Conservation (phyloP, 2,113 vertebrate genomes). For the Paramisgurnus dabryanus region DNA sequence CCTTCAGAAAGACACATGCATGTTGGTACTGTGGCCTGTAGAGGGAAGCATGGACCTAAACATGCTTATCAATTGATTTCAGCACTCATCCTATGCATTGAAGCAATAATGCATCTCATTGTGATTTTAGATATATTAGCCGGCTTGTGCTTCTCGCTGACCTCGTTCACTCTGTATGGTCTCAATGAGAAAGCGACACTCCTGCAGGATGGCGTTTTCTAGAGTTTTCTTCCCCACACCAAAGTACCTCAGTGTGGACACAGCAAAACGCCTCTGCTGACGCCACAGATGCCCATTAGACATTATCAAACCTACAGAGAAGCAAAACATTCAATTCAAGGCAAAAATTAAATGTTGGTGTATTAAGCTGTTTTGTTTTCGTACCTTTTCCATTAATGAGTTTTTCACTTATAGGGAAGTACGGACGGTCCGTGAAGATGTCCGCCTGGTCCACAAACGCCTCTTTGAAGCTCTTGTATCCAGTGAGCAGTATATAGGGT, state of each 20-base stretch:
- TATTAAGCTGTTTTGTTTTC: neutral
- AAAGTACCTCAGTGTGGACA: conserved; percentile 70
- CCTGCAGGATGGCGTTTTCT: conserved; percentile 72
- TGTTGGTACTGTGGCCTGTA: neutral
- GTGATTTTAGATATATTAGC: neutral
- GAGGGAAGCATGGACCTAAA: neutral
- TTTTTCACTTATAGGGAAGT: conserved; percentile 42
- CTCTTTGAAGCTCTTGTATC: conserved; percentile 42
- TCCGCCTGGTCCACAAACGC: conserved; percentile 50
- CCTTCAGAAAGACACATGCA: conserved; percentile 13
- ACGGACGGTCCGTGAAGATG: conserved; percentile 36
- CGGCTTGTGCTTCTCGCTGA: conserved; percentile 38
- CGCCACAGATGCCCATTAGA: conserved; percentile 63
- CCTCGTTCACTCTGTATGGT: conserved; percentile 65
- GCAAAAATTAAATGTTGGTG: neutral
- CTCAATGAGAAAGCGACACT: conserved; percentile 57
- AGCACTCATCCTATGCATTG: too few species aligned
- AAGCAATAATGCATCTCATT: neutral
- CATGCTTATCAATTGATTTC: neutral
- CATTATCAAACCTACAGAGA: conserved; percentile 53
- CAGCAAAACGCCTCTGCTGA: conserved; percentile 67
- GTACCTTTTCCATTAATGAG: conserved; percentile 51
- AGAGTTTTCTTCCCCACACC: conserved; percentile 69
- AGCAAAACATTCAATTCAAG: neutral
- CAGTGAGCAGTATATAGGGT: conserved; percentile 37